phyloP scores from a whole-genome alignment of 2,113 vertebrate genomes.

The Progne subis region DNA sequence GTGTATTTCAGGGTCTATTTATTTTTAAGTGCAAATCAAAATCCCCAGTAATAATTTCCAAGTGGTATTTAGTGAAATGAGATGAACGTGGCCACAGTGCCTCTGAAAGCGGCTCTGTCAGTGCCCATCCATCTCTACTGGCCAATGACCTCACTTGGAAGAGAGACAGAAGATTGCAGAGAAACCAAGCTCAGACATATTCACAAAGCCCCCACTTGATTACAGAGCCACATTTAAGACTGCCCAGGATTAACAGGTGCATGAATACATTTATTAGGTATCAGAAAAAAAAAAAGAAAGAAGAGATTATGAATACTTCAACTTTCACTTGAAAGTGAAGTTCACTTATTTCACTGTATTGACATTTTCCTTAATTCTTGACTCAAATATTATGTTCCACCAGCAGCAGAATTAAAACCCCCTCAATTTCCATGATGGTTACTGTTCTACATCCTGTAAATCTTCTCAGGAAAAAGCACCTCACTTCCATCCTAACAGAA shows the following conservation, averaged over 20 bases:
- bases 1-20: conserved; percentile 5
- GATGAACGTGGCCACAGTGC: neutral
- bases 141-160: neutral
- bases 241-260: neutral
- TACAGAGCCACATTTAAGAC: neutral
- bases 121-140: neutral
- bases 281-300: neutral
- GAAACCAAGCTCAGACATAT: neutral
- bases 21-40: conserved; percentile 22
- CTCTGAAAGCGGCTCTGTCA: neutral
- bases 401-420: neutral
- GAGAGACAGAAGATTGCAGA: neutral
- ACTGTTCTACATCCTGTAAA: neutral
- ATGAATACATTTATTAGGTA: neutral
- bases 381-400: neutral
- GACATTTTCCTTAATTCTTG: neutral
- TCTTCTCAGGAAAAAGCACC: neutral
- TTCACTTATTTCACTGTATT: neutral
- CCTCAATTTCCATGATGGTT: neutral
- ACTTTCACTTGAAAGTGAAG: neutral
- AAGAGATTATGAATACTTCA: neutral
- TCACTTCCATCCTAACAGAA: neutral
- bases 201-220: neutral
- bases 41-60: neutral
- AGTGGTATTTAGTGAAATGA: neutral